Evolutionary conservation across 2,888 invertebrate genomes (phyloP), one percentile per base, ranked within the genome.

Genomic region (Conomelus anceps): DNA sequence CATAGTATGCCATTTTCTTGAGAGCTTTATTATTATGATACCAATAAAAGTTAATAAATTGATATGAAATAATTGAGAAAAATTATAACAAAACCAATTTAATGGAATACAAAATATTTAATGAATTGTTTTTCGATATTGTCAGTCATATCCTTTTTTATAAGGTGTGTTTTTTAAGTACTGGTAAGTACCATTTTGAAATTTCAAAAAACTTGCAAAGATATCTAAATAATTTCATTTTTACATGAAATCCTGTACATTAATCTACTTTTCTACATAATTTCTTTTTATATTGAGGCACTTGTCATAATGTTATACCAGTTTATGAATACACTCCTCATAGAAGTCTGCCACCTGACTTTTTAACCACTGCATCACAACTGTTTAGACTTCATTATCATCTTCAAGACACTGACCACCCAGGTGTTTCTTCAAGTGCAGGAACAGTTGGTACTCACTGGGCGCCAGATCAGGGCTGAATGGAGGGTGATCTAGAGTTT

Each of bases 401-500:
- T 87, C 84, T 29, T 23, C 84, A 84, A 90, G 41, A 20, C 90
- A 85, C 89, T 89, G n/a, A n/a, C n/a, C n/a, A n/a, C n/a, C n/a
- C n/a, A n/a, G n/a, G n/a, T n/a, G n/a, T n/a, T n/a, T n/a, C n/a
- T n/a, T n/a, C n/a, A n/a, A n/a, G n/a, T n/a, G n/a, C n/a, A n/a
- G n/a, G n/a, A n/a, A n/a, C n/a, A n/a, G n/a, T n/a, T n/a, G n/a
- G n/a, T n/a, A n/a, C n/a, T n/a, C n/a, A n/a, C n/a, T n/a, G n/a
- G n/a, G n/a, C n/a, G n/a, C n/a, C n/a, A n/a, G n/a, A n/a, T n/a
- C n/a, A n/a, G n/a, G n/a, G n/a, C n/a, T n/a, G 87, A 90, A 90
- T 34, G 84, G 90, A 90, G 84, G 84, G 85, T 91, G 91, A 87
- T 41, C 87, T 17, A 91, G 86, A 24, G 90, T 26, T 23, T 90